Percentiles rank a stretch among this genome's conserved stretches.
phyloP scores from a whole-genome alignment of 2,888 invertebrate genomes.

The Leucophenga montana region DNA sequence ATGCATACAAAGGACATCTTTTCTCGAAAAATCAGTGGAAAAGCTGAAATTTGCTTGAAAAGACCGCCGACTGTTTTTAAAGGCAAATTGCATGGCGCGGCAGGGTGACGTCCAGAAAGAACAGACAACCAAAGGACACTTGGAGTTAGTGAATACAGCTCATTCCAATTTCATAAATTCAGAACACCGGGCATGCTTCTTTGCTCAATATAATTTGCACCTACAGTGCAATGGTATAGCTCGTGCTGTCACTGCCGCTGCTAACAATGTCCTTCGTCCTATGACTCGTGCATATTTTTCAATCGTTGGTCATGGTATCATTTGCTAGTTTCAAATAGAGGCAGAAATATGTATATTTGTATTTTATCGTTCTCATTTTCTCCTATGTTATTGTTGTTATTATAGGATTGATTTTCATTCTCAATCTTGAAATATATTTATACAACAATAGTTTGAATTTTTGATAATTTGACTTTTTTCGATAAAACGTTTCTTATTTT shows the following conservation, averaged over 20 bases:
- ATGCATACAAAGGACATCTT: neutral
- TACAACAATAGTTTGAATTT: too few species aligned
- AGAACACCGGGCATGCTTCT: neutral
- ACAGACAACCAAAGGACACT: conserved; percentile 7
- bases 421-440: too few species aligned
- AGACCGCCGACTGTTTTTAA: conserved; percentile 58
- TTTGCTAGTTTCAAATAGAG: neutral
- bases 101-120: conserved; percentile 38
- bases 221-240: neutral
- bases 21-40: conserved; percentile 12
- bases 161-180: conserved; percentile 16
- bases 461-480: too few species aligned
- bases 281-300: conserved; percentile 33
- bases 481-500: too few species aligned
- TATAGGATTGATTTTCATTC: too few species aligned
- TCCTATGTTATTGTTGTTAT: neutral
- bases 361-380: neutral
- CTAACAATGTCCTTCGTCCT: conserved; percentile 4
- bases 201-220: neutral
- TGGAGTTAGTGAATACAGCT: conserved; percentile 11
- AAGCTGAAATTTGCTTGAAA: conserved; percentile 21
- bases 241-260: conserved; percentile 3
- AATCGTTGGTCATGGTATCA: conserved; percentile 48
- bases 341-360: conserved; percentile 3
- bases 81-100: conserved; percentile 58